These are phyloP conservation scores for Gadus chalcogrammus DNA, from an alignment of 2,113 vertebrate species.

Conservation along the genomic window DNA sequence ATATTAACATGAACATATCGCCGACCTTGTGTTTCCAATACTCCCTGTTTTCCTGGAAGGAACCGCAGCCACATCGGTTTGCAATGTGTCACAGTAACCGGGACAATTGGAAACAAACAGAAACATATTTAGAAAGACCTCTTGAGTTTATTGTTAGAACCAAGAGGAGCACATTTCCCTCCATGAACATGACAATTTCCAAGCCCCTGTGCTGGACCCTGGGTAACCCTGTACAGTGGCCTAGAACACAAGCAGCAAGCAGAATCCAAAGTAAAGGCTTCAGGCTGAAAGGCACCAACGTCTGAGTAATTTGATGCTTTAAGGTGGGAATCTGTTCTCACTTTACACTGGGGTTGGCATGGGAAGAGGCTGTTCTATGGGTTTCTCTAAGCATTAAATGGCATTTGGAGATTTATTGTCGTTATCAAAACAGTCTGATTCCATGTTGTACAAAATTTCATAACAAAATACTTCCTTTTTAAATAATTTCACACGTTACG, in stretches of 20 bases:
- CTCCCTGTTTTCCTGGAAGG: too few species aligned
- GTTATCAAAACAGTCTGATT: too few species aligned
- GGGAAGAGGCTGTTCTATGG: not conserved
- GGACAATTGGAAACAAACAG: not conserved
- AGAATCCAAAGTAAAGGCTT: conserved; percentile 47
- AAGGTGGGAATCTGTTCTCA: conserved; percentile 30
- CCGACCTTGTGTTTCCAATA: too few species aligned
- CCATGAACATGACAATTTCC: conserved; percentile 37
- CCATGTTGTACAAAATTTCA: too few species aligned
- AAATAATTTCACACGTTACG: too few species aligned
- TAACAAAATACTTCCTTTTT: too few species aligned
- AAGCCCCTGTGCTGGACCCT: conserved; percentile 25
- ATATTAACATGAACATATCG: too few species aligned
- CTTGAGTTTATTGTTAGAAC: conserved; percentile 59
- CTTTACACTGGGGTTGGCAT: conserved; percentile 14
- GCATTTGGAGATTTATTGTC: too few species aligned
- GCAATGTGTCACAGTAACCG: too few species aligned
- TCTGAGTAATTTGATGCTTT: conserved; percentile 48
- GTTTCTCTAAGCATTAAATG: too few species aligned
- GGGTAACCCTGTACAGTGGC: conserved; percentile 42
- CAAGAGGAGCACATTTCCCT: conserved; percentile 42
- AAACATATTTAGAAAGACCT: conserved; percentile 35
- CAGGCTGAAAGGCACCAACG: conserved; percentile 63
- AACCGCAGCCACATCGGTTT: too few species aligned
- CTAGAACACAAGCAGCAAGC: conserved; percentile 1